phyloP scores from a whole-genome alignment of 2,888 invertebrate species.

The Podabrus alpinus region DNA sequence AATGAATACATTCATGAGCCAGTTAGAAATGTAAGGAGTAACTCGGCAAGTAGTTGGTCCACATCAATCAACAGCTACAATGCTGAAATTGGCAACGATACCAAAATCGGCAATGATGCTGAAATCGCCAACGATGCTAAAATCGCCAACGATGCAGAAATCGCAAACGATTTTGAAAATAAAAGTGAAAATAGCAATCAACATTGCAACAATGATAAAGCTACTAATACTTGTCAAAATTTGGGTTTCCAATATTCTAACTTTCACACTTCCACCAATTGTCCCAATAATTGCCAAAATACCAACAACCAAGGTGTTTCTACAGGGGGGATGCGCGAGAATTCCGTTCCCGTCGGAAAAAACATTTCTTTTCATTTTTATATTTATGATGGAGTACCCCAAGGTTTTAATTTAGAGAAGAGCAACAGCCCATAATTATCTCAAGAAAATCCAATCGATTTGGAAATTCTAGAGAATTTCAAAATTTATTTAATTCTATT shows the following conservation, averaged over 20 bases:
- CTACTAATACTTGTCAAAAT: neutral
- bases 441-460: too few relatives aligned
- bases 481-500: neutral
- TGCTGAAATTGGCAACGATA: too few relatives aligned
- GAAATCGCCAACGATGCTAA: too few relatives aligned
- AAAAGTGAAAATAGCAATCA: neutral
- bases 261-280: neutral
- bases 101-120: too few relatives aligned
- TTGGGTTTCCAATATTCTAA: neutral
- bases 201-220: neutral
- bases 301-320: neutral
- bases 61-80: too few relatives aligned
- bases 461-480: conserved; percentile 24
- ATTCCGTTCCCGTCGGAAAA: neutral
- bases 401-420: neutral
- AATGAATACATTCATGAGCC: neutral
- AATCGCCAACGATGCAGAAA: too few relatives aligned
- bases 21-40: neutral
- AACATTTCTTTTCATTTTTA: neutral
- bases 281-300: neutral
- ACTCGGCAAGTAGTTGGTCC: neutral
- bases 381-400: neutral
- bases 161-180: neutral
- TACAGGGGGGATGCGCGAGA: neutral
- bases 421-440: neutral